Percentiles rank a stretch among this genome's conserved stretches.
Evolutionary conservation across 2,113 vertebrate genomes (phyloP).

Genomic region (Dromas ardeola): DNA sequence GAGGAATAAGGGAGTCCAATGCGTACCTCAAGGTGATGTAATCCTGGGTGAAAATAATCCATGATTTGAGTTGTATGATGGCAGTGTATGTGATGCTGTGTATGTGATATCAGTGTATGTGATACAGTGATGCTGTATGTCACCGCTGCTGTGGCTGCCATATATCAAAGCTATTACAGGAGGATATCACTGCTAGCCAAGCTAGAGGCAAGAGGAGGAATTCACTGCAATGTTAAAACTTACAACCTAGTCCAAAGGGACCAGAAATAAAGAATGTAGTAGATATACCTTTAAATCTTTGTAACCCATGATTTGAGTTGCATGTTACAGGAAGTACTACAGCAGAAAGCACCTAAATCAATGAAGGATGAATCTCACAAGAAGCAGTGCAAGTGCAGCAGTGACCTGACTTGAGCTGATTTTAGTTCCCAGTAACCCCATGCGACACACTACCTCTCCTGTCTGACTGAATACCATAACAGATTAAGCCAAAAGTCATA

Average conservation of each 20-base stretch:
- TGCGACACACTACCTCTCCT: neutral
- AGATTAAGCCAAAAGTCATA: neutral
- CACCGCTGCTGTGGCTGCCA: neutral
- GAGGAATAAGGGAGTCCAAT: too few species aligned
- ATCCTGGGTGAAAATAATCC: neutral
- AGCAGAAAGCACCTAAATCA: neutral
- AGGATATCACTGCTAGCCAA: neutral
- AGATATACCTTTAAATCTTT: neutral
- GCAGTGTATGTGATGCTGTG: too few species aligned
- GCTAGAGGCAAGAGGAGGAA: neutral
- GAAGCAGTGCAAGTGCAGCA: neutral
- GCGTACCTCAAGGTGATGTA: neutral
- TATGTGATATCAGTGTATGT: too few species aligned
- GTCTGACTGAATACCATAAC: neutral
- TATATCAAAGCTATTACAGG: neutral
- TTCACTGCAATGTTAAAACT: neutral
- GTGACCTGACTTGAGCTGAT: neutral
- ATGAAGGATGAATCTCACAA: neutral
- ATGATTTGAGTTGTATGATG: neutral
- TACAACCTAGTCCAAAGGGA: neutral
- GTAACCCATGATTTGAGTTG: neutral
- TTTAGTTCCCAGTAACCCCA: neutral
- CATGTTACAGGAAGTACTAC: neutral
- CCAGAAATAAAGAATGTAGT: neutral
- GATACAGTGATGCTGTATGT: too few species aligned